A percentile compares a stretch with the other conserved stretches of the same genome.
Evolutionary conservation across 1,140 invertebrate genomes (phyloP).

Genomic region (Archivesica marissinica): DNA sequence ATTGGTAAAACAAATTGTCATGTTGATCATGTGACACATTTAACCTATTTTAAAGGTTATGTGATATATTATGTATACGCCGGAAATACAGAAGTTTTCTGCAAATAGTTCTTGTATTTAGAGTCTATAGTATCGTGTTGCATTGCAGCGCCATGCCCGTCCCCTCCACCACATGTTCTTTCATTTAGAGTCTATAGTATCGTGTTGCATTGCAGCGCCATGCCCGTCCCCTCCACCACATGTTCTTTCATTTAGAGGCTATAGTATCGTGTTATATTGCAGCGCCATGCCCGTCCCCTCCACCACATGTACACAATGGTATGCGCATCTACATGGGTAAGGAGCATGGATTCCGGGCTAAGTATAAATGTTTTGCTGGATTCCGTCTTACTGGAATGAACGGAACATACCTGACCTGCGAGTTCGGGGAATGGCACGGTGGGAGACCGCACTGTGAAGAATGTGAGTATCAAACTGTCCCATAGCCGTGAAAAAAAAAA

Average conservation of each 20-base stretch:
- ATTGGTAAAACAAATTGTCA: no score
- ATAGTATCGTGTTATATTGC: no score
- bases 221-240: no score
- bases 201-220: no score
- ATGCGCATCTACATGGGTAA: slow-evolving; percentile 98
- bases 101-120: slow-evolving; percentile 32
- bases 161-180: no score
- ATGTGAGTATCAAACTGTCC: slow-evolving; percentile 71
- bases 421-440: slow-evolving; percentile 74
- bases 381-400: slow-evolving; percentile 87
- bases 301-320: slow-evolving; percentile 93
- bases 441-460: slow-evolving; percentile 70
- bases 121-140: no score
- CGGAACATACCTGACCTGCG: slow-evolving; percentile 69
- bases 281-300: slow-evolving; percentile 94
- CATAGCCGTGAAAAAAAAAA: no score
- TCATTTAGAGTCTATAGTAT: no score
- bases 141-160: no score
- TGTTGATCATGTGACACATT: no score
- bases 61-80: not conserved
- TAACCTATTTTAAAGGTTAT: not conserved
- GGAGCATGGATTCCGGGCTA: slow-evolving; percentile 96
- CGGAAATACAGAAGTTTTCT: not conserved
- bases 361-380: slow-evolving; percentile 96
- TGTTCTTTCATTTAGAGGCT: no score